Percentiles rank a stretch among this genome's conserved stretches.
Evolutionary conservation across 1,140 invertebrate species (phyloP).

Genomic region (Neuroterus valhalla): DNA sequence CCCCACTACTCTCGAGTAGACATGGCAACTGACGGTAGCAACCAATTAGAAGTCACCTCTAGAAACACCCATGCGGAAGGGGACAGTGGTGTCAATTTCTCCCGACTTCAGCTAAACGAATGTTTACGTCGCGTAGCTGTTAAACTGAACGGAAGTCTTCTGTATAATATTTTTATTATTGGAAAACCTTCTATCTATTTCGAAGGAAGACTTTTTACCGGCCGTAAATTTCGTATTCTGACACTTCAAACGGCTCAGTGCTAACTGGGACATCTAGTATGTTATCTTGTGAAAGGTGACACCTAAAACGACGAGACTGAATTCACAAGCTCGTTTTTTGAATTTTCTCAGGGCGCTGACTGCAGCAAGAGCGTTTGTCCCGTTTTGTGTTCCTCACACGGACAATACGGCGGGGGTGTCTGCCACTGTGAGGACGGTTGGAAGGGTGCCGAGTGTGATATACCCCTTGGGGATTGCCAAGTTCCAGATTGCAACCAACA

Average conservation of each 20-base stretch:
- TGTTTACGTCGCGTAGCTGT: no score
- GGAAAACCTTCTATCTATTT: no score
- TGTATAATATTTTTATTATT: no score
- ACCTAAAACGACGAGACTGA: not conserved
- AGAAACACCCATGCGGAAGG: no score
- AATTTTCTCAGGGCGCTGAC: constrained; percentile 68
- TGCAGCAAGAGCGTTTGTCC: constrained; percentile 91
- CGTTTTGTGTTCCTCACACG: constrained; percentile 96
- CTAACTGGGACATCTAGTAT: not conserved
- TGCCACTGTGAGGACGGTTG: constrained; percentile 98
- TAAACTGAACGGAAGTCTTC: no score
- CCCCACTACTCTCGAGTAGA: no score
- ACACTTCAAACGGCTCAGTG: not conserved
- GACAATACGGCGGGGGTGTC: constrained; percentile 94
- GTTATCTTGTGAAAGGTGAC: not conserved
- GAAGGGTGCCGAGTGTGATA: constrained; percentile 97
- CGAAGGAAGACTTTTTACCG: no score
- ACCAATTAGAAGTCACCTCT: no score
- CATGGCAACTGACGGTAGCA: no score
- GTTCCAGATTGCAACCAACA: constrained; percentile 93
- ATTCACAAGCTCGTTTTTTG: not conserved
- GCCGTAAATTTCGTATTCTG: not conserved
- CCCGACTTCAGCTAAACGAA: no score
- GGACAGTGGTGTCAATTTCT: no score
- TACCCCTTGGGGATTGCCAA: constrained; percentile 93